Evolutionary conservation across 2,888 invertebrate species (phyloP).

Genomic region (Drosophila paranaensis): DNA sequence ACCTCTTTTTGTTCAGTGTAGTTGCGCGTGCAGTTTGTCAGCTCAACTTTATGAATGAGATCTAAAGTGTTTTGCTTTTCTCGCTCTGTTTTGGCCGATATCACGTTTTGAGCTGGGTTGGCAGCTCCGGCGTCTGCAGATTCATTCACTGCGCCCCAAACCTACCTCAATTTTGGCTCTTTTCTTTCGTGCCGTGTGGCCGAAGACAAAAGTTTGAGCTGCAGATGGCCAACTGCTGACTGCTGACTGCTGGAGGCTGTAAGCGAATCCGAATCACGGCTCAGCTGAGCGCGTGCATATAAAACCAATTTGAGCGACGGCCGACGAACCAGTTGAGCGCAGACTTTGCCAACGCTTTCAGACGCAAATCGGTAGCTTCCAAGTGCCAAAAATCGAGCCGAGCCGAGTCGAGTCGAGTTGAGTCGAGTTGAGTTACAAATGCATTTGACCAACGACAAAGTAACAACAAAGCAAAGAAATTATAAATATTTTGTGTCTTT

Average conservation of each 20-base stretch:
- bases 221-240: conserved; percentile 36
- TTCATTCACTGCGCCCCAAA: conserved; percentile 42
- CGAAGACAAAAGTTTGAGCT: conserved; percentile 16
- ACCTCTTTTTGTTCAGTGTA: background rate
- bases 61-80: background rate
- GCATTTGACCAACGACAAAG: conserved; percentile 59
- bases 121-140: conserved; percentile 49
- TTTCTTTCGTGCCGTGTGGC: conserved; percentile 18
- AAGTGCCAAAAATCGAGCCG: conserved; percentile 17
- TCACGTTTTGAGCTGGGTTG: conserved; percentile 42
- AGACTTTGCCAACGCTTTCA: conserved; percentile 58
- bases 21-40: background rate
- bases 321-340: conserved; percentile 76
- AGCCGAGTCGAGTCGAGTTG: too few relatives aligned
- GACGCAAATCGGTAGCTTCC: background rate
- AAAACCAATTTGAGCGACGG: conserved; percentile 72
- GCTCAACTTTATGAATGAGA: conserved; percentile 24
- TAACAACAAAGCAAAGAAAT: conserved; percentile 20
- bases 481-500: conserved; percentile 21
- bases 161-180: conserved; percentile 63
- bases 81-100: background rate
- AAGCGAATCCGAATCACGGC: conserved; percentile 16
- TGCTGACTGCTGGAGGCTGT: conserved; percentile 15
- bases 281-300: conserved; percentile 57
- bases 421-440: conserved; percentile 48